Evolutionary conservation across 2,888 invertebrate genomes (phyloP).

Genomic region (Tachina grossa): DNA sequence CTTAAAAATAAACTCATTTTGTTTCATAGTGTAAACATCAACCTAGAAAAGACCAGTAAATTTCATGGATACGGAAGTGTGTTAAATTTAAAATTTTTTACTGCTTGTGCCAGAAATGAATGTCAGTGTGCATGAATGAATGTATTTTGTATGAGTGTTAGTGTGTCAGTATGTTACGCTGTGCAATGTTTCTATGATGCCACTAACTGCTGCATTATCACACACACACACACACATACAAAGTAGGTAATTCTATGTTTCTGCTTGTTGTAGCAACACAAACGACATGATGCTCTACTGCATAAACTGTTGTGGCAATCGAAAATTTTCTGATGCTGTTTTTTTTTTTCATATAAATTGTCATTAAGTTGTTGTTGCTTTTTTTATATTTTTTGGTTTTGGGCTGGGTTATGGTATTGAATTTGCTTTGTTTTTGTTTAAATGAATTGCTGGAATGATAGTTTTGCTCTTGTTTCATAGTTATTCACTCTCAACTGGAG

Average conservation of each 20-base stretch:
- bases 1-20: too few relatives aligned
- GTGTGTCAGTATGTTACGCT: neutral
- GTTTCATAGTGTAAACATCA: neutral
- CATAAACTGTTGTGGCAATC: conserved; percentile 40
- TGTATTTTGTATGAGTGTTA: neutral
- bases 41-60: conserved; percentile 1
- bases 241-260: neutral
- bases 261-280: conserved; percentile 3
- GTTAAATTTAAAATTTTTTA: conserved; percentile 47
- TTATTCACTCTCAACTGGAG: conserved; percentile 55
- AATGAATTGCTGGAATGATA: conserved; percentile 30
- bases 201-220: conserved; percentile 52
- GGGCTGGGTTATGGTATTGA: conserved; percentile 50
- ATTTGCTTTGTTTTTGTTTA: conserved; percentile 51
- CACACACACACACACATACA: conserved; percentile 30
- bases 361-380: conserved; percentile 21
- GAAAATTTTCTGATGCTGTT: conserved; percentile 33
- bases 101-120: conserved; percentile 1
- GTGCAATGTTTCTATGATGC: conserved; percentile 37
- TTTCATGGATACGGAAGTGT: conserved; percentile 57
- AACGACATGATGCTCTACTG: conserved; percentile 44
- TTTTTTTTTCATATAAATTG: conserved; percentile 27
- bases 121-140: conserved; percentile 3
- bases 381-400: conserved; percentile 23
- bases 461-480: conserved; percentile 30